A percentile compares a stretch with the other conserved stretches of the same genome.
phyloP scores from a whole-genome alignment of 2,888 invertebrate species.

The Oxyscelio sp. region DNA sequence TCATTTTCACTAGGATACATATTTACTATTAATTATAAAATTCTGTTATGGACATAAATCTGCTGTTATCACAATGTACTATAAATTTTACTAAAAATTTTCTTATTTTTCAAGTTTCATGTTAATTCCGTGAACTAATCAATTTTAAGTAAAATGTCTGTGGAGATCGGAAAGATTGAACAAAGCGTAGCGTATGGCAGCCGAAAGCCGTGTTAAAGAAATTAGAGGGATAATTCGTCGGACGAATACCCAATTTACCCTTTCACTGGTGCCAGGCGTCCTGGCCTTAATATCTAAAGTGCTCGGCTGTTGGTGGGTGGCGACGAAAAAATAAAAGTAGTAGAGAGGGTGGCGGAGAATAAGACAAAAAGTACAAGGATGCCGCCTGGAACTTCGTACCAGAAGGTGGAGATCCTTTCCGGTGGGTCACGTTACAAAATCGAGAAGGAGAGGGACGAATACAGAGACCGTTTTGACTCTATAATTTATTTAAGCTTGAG shows the following conservation, averaged over 20 bases:
- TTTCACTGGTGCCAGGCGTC: conserved; percentile 83
- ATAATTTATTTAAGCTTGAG: conserved; percentile 86
- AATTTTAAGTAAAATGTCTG: conserved; percentile 69
- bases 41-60: no score
- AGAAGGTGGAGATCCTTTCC: conserved; percentile 76
- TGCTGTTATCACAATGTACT: no score
- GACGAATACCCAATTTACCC: conserved; percentile 88
- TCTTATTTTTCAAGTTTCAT: no score
- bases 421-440: conserved; percentile 57
- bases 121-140: conserved; percentile 50
- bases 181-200: conserved; percentile 71
- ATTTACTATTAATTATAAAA: no score
- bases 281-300: conserved; percentile 89
- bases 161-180: conserved; percentile 69
- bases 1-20: no score
- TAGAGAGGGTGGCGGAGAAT: conserved; percentile 63
- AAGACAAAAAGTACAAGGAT: conserved; percentile 83
- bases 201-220: conserved; percentile 90
- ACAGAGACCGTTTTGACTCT: conserved; percentile 80
- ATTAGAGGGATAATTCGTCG: conserved; percentile 89
- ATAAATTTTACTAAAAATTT: no score
- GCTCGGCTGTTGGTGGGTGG: conserved; percentile 82
- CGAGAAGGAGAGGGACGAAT: conserved; percentile 48
- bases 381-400: conserved; percentile 70
- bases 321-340: conserved; percentile 71